A percentile compares a stretch with the other conserved stretches of the same genome.
Evolutionary conservation across 2,888 invertebrate species (phyloP).

Genomic region (Oscheius sp.): DNA sequence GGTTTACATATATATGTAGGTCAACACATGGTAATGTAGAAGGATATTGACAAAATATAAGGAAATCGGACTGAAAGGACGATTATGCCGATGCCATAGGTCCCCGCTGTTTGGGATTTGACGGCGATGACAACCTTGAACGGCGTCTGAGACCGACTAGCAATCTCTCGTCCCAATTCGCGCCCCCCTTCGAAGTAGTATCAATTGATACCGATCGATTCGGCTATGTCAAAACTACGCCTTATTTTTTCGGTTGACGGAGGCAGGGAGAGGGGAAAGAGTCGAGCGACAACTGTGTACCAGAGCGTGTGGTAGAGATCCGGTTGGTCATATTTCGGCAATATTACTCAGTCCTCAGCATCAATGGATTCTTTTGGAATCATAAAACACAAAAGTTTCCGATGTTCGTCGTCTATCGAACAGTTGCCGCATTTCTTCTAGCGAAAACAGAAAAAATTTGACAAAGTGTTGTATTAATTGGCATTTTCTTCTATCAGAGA

Average conservation of each 20-base stretch:
- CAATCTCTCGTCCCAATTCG: slow-evolving; percentile 30
- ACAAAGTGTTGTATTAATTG: background rate
- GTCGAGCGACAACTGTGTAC: too few species aligned
- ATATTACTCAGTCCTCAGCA: background rate
- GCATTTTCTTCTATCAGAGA: background rate
- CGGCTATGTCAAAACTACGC: background rate
- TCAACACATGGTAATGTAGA: background rate
- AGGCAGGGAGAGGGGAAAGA: too few species aligned
- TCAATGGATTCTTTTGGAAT: background rate
- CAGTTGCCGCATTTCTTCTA: slow-evolving; percentile 12
- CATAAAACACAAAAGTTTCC: too few species aligned
- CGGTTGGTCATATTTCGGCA: slow-evolving; percentile 10
- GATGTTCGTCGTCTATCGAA: background rate
- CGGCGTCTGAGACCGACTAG: slow-evolving; percentile 29
- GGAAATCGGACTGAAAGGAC: background rate
- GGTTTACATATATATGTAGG: slow-evolving; percentile 15
- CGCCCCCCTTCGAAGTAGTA: slow-evolving; percentile 15
- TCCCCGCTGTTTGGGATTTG: slow-evolving; percentile 16
- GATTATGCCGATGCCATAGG: slow-evolving; percentile 11
- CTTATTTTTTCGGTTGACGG: background rate
- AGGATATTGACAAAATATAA: background rate
- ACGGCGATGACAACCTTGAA: slow-evolving; percentile 28
- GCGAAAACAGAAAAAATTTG: background rate
- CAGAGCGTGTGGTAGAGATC: slow-evolving; percentile 19
- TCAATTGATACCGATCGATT: slow-evolving; percentile 21